Percentiles rank a stretch among this genome's conserved stretches.
Evolutionary conservation across 2,888 invertebrate genomes (phyloP).

Genomic region (Thalpophila matura): DNA sequence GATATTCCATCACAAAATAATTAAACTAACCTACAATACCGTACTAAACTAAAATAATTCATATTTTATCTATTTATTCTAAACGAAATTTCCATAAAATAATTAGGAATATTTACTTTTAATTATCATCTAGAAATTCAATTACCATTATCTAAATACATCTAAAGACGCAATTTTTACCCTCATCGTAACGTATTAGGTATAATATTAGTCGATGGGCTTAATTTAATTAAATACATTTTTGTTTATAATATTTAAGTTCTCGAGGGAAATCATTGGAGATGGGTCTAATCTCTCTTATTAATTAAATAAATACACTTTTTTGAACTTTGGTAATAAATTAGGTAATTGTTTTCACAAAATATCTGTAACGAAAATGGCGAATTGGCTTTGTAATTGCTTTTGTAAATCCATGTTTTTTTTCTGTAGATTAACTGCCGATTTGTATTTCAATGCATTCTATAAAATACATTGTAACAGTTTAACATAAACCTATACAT

Average conservation of each 20-base stretch:
- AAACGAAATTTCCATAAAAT: not conserved
- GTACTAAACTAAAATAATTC: too few relatives aligned
- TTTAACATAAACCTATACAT: too few relatives aligned
- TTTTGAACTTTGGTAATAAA: not conserved
- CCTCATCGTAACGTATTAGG: not conserved
- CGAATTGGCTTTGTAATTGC: too few relatives aligned
- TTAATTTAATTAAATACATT: slow-evolving; percentile 36
- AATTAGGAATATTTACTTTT: not conserved
- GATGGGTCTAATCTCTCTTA: slow-evolving; percentile 22
- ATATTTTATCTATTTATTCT: too few relatives aligned
- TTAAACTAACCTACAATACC: too few relatives aligned
- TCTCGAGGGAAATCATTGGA: slow-evolving; percentile 54
- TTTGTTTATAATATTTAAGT: slow-evolving; percentile 28
- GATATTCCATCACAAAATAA: too few relatives aligned
- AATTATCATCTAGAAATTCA: not conserved
- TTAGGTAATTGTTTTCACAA: not conserved
- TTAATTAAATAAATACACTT: slow-evolving; percentile 2
- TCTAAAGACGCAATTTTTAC: slow-evolving; percentile 11
- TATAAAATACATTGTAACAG: too few relatives aligned
- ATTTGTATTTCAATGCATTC: too few relatives aligned
- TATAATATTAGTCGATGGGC: slow-evolving; percentile 25
- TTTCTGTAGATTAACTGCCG: too few relatives aligned
- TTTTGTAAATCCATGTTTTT: too few relatives aligned
- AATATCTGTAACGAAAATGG: too few relatives aligned
- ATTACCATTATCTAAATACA: not conserved